Percentiles rank a stretch among this genome's conserved stretches.
Evolutionary conservation across 2,797 vertebrate species (phyloP).

Genomic region (Pygocentrus nattereri): DNA sequence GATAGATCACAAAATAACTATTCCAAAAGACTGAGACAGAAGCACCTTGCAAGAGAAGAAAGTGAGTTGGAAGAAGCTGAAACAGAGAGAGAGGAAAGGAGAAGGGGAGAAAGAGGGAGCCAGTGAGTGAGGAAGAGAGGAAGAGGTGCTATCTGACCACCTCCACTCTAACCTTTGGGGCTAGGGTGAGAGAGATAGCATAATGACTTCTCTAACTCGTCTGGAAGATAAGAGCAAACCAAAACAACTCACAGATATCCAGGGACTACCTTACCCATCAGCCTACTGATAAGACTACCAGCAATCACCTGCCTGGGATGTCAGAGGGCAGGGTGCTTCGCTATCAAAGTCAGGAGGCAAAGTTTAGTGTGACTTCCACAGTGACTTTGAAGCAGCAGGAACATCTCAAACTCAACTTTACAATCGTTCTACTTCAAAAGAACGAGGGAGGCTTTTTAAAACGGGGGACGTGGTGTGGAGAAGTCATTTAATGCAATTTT

Average conservation of each 20-base stretch:
- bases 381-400: neutral
- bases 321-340: neutral
- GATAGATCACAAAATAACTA: too few species aligned
- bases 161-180: conserved; percentile 50
- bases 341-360: neutral
- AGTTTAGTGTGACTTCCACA: neutral
- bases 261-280: conserved; percentile 31
- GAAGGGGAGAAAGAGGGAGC: neutral
- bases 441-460: neutral
- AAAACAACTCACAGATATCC: conserved; percentile 7
- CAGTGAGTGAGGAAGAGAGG: neutral
- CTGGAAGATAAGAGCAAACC: conserved; percentile 20
- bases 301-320: conserved; percentile 14
- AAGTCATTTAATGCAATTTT: neutral
- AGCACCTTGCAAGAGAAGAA: too few species aligned
- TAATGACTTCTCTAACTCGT: conserved; percentile 44
- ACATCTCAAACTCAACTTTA: neutral
- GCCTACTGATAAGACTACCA: conserved; percentile 25
- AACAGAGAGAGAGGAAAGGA: too few species aligned
- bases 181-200: conserved; percentile 40
- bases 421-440: neutral
- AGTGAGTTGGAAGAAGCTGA: too few species aligned
- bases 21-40: too few species aligned
- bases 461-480: neutral
- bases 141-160: conserved; percentile 22